Percentiles rank a stretch among this genome's conserved stretches.
These are phyloP conservation scores for Cydia splendana DNA, from an alignment of 1,140 invertebrate genomes.

Conservation along the genomic window DNA sequence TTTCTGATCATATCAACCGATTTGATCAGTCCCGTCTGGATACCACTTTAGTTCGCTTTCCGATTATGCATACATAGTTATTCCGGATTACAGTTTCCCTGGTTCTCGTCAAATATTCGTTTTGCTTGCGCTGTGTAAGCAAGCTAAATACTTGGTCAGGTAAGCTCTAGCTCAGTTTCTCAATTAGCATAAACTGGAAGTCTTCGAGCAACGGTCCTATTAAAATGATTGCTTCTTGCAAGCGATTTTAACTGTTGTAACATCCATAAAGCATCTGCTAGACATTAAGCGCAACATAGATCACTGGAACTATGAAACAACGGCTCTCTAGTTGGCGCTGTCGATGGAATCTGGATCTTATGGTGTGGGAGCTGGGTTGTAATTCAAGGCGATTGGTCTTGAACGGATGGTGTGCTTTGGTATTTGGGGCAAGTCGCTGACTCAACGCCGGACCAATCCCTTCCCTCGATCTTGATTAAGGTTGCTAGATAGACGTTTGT, in stretches of 20 bases:
- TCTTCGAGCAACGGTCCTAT: slow-evolving; percentile 24
- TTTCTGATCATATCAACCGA: too few species aligned
- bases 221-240: slow-evolving; percentile 29
- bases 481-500: slow-evolving; percentile 1
- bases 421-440: slow-evolving; percentile 76
- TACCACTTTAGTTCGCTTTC: too few species aligned
- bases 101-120: background rate
- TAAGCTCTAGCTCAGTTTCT: slow-evolving; percentile 11
- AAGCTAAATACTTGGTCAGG: background rate
- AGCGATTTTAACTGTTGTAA: slow-evolving; percentile 34
- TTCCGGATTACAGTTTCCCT: background rate
- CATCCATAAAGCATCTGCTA: slow-evolving; percentile 66
- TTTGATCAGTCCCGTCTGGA: too few species aligned
- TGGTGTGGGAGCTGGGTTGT: slow-evolving; percentile 39
- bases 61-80: background rate
- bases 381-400: slow-evolving; percentile 47
- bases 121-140: background rate
- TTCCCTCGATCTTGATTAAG: slow-evolving; percentile 47
- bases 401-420: slow-evolving; percentile 70
- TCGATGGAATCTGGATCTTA: slow-evolving; percentile 47
- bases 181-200: slow-evolving; percentile 23
- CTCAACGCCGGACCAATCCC: slow-evolving; percentile 74
- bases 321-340: slow-evolving; percentile 54
- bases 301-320: slow-evolving; percentile 65
- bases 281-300: slow-evolving; percentile 60